phyloP scores from a whole-genome alignment of 2,113 vertebrate genomes.

The Chaenocephalus aceratus region DNA sequence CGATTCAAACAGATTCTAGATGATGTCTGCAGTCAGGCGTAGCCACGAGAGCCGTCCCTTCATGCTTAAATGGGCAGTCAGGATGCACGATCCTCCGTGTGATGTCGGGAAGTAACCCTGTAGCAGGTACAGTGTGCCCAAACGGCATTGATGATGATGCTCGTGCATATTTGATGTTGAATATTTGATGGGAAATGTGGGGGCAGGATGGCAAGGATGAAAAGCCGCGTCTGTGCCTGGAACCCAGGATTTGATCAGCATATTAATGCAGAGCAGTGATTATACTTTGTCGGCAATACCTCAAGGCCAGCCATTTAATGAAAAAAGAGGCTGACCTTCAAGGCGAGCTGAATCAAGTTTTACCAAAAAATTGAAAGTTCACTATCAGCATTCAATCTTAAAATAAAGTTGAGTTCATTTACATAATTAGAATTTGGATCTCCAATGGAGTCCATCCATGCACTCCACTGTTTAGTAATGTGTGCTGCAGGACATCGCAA shows the following conservation, averaged over 20 bases:
- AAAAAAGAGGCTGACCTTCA: conserved; percentile 68
- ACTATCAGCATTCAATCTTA: conserved; percentile 71
- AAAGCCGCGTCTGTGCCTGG: conserved; percentile 57
- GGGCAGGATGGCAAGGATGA: conserved; percentile 50
- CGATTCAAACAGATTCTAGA: conserved; percentile 55
- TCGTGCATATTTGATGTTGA: conserved; percentile 60
- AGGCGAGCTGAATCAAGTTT: conserved; percentile 57
- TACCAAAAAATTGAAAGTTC: conserved; percentile 55
- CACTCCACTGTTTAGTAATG: conserved; percentile 58
- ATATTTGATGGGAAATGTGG: conserved; percentile 60
- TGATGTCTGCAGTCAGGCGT: conserved; percentile 56
- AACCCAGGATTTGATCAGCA: conserved; percentile 72
- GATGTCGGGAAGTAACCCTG: conserved; percentile 50
- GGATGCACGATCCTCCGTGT: conserved; percentile 25
- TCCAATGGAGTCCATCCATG: conserved; percentile 47
- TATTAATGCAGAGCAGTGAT: conserved; percentile 72
- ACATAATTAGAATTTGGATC: conserved; percentile 74
- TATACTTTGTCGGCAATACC: conserved; percentile 63
- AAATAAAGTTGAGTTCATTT: conserved; percentile 71
- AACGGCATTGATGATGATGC: conserved; percentile 56
- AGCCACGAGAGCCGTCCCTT: conserved; percentile 36
- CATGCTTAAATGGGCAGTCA: conserved; percentile 51
- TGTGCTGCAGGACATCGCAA: conserved; percentile 61
- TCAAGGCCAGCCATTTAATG: conserved; percentile 69
- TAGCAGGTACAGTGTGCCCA: conserved; percentile 40